Evolutionary conservation across 2,888 invertebrate species (phyloP), one percentile per base, ranked within the genome.

Genomic region (Formica aserva): DNA sequence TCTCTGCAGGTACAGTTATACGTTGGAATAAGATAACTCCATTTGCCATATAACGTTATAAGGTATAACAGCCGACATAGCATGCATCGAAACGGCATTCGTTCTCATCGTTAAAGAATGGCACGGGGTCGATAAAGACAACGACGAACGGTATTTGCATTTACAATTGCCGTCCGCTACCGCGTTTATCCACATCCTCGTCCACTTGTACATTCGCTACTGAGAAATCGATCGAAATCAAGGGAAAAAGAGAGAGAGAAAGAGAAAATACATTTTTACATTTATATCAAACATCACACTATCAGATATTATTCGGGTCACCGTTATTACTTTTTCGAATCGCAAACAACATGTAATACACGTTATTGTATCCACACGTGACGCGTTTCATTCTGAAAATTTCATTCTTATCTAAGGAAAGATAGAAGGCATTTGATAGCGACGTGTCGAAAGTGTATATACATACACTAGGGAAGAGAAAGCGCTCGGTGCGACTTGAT

Each of bases 41-140:
- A 67, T 77, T 67, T 66, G 26, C 26, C 45, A 6, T 22, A 29
- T 65, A 66, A 29, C 52, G 9, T 77, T 77, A 66, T 38, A 66
- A 66, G 26, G 35, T 65, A 63, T 48, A 75, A 63, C 35, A 63
- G 48, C 18, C 77, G 55, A 52, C 26, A 29, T 55, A 41, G 66
- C 77, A 66, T 45, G 66, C n/a, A 77, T 55, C 26, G 65, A 38
- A 65, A 63, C 22, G 18, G 48, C 35, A 52, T 52, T 76, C 35
- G n/a, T 76, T 76, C 52, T 65, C 76, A 76, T 76, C 76, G 76
- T 76, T 76, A 76, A 38, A 77, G 77, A 57, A 76, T 18, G 35
- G 38, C 48, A 26, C 5, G 2, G 15, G 55, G 6, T 77, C 77
- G 66, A 77, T 55, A 77, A 66, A 77, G 77, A 77, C 38, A 66